Evolutionary conservation across 1,140 invertebrate species (phyloP).

Genomic region (Gonatopus flavifemur): DNA sequence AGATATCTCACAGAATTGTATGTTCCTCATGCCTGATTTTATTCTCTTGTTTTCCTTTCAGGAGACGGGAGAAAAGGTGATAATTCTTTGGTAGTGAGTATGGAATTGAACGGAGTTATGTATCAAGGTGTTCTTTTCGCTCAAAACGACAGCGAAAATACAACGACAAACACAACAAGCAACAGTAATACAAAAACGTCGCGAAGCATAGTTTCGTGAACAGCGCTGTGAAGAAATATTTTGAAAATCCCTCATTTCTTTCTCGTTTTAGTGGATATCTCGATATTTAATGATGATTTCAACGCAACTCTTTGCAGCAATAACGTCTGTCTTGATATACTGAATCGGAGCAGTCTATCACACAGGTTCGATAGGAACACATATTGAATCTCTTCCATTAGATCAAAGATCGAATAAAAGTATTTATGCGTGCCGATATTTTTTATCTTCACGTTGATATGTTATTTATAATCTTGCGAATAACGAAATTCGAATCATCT

Average conservation of each 20-base stretch:
- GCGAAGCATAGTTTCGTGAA: slow-evolving; percentile 59
- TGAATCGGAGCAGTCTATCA: slow-evolving; percentile 2
- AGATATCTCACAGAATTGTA: too few relatives aligned
- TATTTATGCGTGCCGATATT: too few relatives aligned
- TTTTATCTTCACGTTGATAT: too few relatives aligned
- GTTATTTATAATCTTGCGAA: too few relatives aligned
- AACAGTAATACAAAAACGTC: slow-evolving; percentile 36
- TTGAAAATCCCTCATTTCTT: too few relatives aligned
- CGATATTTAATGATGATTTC: not conserved
- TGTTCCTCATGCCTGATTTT: too few relatives aligned
- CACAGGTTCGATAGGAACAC: not conserved
- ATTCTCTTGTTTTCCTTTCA: slow-evolving; percentile 49
- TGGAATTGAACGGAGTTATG: slow-evolving; percentile 93
- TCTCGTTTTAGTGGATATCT: too few relatives aligned
- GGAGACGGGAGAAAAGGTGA: slow-evolving; percentile 74
- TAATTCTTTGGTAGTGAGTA: slow-evolving; percentile 88
- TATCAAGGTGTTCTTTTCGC: slow-evolving; percentile 88
- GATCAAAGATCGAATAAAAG: too few relatives aligned
- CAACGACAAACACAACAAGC: slow-evolving; percentile 14
- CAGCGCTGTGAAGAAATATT: too few relatives aligned
- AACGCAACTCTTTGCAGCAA: not conserved
- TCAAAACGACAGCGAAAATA: slow-evolving; percentile 54
- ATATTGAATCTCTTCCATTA: too few relatives aligned
- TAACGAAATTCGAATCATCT: not conserved
- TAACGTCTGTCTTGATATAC: too few relatives aligned